Conservation (phyloP, 2,113 vertebrate species). For the Hemichromis elongatus region DNA sequence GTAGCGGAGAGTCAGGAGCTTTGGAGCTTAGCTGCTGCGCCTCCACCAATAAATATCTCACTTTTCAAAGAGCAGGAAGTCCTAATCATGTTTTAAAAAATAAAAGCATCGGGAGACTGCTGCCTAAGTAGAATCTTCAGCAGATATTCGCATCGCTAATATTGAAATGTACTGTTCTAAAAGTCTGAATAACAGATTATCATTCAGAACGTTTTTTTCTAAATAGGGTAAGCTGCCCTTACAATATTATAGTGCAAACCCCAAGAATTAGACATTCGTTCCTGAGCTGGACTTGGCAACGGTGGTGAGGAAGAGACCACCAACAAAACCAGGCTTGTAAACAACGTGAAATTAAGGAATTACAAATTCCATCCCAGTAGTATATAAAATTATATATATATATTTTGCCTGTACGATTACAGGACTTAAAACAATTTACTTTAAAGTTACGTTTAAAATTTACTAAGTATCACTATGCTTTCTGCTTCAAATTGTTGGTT, state of each 20-base stretch:
- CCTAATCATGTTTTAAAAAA: not conserved
- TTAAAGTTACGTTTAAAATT: not conserved
- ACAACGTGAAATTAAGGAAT: not conserved
- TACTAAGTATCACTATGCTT: not conserved
- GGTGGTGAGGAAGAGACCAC: not conserved
- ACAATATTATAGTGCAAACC: not conserved
- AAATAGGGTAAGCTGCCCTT: not conserved
- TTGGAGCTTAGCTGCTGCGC: not conserved
- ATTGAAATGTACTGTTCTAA: not conserved
- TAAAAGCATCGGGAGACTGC: not conserved
- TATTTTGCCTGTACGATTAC: not conserved
- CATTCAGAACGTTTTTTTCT: rapidly evolving
- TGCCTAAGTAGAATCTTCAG: not conserved
- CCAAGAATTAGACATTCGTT: not conserved
- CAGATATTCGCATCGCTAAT: not conserved
- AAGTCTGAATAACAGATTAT: not conserved
- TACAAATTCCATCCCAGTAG: not conserved
- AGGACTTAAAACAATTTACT: not conserved
- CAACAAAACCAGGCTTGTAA: not conserved
- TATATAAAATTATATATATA: not conserved
- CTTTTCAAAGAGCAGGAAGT: not conserved
- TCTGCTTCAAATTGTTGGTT: not conserved
- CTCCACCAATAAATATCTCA: not conserved
- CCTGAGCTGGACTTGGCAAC: not conserved
- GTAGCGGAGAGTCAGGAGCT: no score